Evolutionary conservation across 2,888 invertebrate genomes (phyloP).

Genomic region (Microctonus hyperodae): DNA sequence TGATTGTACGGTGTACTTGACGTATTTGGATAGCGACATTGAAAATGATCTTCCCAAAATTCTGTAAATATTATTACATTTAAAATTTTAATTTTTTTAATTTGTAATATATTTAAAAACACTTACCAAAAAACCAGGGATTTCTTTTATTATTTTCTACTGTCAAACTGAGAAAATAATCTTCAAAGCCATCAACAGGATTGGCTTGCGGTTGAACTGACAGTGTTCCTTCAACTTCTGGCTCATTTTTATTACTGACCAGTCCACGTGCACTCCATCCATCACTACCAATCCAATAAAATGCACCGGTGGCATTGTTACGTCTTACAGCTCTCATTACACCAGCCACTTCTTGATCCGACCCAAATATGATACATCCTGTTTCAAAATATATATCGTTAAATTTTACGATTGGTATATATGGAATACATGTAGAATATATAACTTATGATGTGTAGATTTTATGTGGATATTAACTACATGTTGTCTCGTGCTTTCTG

Average conservation of each 20-base stretch:
- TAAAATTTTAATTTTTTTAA: not conserved
- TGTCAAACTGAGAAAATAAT: constrained; percentile 83
- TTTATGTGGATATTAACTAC: too few relatives aligned
- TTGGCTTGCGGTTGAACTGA: constrained; percentile 95
- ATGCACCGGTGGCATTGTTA: constrained; percentile 85
- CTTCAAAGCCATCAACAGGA: constrained; percentile 85
- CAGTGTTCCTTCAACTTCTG: constrained; percentile 91
- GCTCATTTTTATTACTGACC: constrained; percentile 84
- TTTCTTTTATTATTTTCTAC: constrained; percentile 89
- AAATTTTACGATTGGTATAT: not conserved
- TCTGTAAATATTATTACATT: constrained; percentile 67
- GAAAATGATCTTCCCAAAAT: constrained; percentile 95
- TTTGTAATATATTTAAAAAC: too few relatives aligned
- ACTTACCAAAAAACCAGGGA: constrained; percentile 94
- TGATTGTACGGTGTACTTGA: constrained; percentile 83
- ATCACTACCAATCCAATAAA: constrained; percentile 96
- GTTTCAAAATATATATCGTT: constrained; percentile 34
- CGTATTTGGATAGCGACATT: constrained; percentile 84
- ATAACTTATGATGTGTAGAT: too few relatives aligned
- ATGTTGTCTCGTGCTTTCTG: too few relatives aligned
- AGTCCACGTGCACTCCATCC: constrained; percentile 92
- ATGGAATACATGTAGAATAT: not conserved
- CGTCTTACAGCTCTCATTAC: constrained; percentile 92
- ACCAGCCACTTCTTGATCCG: constrained; percentile 96
- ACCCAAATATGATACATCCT: constrained; percentile 95